Evolutionary conservation across 2,113 vertebrate species (phyloP), one percentile per base, ranked within the genome.

Genomic region (Thoracochromis brauschi): DNA sequence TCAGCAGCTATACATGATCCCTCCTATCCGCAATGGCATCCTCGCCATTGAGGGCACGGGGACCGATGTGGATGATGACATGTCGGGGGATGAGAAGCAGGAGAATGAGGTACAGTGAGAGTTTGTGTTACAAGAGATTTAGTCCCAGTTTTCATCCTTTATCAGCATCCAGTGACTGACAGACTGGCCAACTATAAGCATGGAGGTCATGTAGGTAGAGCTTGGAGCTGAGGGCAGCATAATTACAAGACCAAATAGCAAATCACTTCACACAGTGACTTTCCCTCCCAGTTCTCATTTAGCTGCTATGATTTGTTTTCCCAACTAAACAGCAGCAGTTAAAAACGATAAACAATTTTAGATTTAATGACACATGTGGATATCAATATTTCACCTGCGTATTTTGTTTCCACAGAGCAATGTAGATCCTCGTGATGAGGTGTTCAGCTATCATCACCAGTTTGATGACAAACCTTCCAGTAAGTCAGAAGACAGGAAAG

Each of bases 1-100:
- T 94, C 99, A 99, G 95, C 99, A 99, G 94, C 96, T 99, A 16
- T 99, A 99, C 95, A 99, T 99, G 99, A 99, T 99, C 95, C 99
- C 99, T 71, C 97, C 99, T 24, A 99, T 99, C 85, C 96, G 99
- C 88, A 99, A 99, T 14, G 98, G 99, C 92, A 99, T 99, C 95
- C 97, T 99, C 91, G 98, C 98, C 89, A 98, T 99, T 79, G 99
- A 99, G 95, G 99, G 99, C 92, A 99, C 99, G 2, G 99, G 98
- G 91, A 98, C 97, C 38, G 98, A 99, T 83, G 98, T 99, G 94
- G 99, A 99, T 88, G 99, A 99, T 92, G 99, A 99, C 94, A 98
- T 99, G 97, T 99, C 99, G 26, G 99, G 98, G 38, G 99, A 99
- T 94, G 99, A 99, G 95, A 99, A 99, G 93, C 98, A 99, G 88